A percentile compares a stretch with the other conserved stretches of the same genome.
phyloP scores from a whole-genome alignment of 2,113 vertebrate genomes.

The Scytalopus superciliaris region DNA sequence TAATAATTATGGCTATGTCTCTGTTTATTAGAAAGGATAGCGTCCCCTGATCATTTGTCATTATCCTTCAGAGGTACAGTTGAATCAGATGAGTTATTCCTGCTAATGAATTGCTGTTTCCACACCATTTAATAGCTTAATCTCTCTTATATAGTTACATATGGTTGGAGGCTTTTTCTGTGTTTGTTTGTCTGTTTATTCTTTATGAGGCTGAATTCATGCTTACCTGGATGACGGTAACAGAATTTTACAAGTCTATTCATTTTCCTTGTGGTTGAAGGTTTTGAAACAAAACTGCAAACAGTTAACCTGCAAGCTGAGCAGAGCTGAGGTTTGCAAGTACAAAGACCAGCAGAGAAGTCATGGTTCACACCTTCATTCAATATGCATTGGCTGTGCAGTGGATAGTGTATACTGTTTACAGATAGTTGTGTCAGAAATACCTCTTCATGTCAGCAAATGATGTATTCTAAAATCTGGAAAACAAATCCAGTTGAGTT shows the following conservation, averaged over 20 bases:
- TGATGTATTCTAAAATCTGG: not conserved
- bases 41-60: not conserved
- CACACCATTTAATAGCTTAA: not conserved
- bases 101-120: not conserved
- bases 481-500: not conserved
- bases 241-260: not conserved
- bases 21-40: not conserved
- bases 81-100: not conserved
- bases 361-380: not conserved
- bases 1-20: not conserved
- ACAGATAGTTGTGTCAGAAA: not conserved
- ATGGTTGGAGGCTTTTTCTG: not conserved
- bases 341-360: not conserved
- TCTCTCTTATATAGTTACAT: not conserved
- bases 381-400: not conserved
- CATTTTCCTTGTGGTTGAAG: not conserved
- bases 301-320: not conserved
- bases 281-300: not conserved
- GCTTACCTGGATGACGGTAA: not conserved
- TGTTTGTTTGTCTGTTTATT: not conserved
- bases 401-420: not conserved
- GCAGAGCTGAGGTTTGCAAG: not conserved
- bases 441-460: not conserved
- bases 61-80: not conserved
- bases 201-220: not conserved